Evolutionary conservation across 1,140 invertebrate species (phyloP).

Genomic region (Antheraea pernyi): DNA sequence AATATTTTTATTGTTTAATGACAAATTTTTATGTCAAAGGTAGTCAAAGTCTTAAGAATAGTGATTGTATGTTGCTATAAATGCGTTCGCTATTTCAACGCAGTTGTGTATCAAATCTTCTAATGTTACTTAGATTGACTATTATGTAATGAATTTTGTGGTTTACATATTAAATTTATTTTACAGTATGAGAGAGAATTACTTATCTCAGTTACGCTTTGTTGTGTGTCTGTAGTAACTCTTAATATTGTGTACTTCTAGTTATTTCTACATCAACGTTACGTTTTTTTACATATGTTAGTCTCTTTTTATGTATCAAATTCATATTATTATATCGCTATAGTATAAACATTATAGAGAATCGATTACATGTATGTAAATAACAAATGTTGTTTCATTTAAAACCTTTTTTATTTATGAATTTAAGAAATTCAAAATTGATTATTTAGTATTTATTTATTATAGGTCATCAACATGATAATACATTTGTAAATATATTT

Average conservation of each 20-base stretch:
- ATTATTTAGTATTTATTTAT: too few species aligned
- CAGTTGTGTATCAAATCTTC: background rate
- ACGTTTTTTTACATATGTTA: constrained; percentile 16
- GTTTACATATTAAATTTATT: background rate
- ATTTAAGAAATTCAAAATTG: too few species aligned
- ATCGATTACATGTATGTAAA: constrained; percentile 34
- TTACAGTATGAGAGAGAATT: too few species aligned
- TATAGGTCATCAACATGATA: too few species aligned
- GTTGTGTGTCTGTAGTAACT: background rate
- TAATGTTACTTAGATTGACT: background rate
- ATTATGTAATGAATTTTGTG: background rate
- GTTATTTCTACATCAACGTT: background rate
- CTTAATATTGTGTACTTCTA: background rate
- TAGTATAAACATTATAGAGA: constrained; percentile 27
- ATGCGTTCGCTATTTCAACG: background rate
- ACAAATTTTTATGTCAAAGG: too few species aligned
- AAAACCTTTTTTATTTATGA: background rate
- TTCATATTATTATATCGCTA: constrained; percentile 30
- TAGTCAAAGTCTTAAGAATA: too few species aligned
- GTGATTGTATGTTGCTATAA: too few species aligned
- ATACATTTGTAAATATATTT: too few species aligned
- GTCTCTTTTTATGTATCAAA: constrained; percentile 21
- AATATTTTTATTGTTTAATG: too few species aligned
- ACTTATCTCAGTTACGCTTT: background rate
- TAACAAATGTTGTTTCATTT: constrained; percentile 20